Percentiles rank a stretch among this genome's conserved stretches.
Evolutionary conservation across 2,113 vertebrate genomes (phyloP).

Genomic region (Cettia cetti): DNA sequence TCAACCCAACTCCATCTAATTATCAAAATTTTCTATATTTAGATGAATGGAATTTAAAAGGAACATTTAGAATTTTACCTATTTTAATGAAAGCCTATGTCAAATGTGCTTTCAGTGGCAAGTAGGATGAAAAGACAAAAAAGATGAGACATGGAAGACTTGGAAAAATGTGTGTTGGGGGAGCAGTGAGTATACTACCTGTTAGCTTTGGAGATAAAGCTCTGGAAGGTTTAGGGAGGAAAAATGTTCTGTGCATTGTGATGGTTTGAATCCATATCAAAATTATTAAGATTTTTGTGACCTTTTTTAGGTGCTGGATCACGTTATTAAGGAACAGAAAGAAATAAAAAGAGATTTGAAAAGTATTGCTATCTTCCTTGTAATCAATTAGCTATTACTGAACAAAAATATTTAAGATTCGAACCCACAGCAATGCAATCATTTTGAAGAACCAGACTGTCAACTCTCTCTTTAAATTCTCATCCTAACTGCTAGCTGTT

Average conservation of each 20-base stretch:
- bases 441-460: neutral
- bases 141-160: neutral
- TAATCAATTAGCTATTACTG: neutral
- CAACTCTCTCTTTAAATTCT: neutral
- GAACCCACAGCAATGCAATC: neutral
- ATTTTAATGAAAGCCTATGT: neutral
- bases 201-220: neutral
- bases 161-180: neutral
- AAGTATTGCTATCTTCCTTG: neutral
- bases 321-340: neutral
- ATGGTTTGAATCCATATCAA: neutral
- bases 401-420: neutral
- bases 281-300: neutral
- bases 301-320: neutral
- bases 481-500: neutral
- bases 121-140: neutral
- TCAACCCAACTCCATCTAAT: neutral
- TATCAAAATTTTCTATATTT: neutral
- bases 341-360: neutral
- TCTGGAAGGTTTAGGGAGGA: neutral
- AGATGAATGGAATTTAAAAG: neutral
- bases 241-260: rapidly evolving
- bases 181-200: neutral
- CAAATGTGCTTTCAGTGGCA: neutral
- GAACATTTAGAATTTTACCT: neutral